Conservation (phyloP, 2,113 vertebrate genomes). For the Tragelaphus buxtoni region DNA sequence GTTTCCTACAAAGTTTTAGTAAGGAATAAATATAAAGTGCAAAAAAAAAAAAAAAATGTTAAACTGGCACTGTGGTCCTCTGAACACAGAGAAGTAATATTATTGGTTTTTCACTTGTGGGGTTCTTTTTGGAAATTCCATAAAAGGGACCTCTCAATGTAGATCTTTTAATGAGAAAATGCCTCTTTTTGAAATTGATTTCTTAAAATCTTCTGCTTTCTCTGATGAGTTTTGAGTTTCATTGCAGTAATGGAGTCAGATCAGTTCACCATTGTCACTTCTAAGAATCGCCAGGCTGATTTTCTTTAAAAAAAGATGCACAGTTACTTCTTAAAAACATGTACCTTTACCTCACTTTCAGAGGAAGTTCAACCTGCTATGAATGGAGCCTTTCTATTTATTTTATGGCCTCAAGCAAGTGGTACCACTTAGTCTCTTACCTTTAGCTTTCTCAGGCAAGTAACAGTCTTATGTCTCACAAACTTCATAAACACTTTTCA, state of each 20-base stretch:
- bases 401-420: not conserved
- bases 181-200: not conserved
- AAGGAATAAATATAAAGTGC: not conserved
- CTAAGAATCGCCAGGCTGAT: not conserved
- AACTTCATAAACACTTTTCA: not conserved
- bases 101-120: not conserved
- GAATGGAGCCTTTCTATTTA: not conserved
- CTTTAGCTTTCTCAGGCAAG: not conserved
- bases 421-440: not conserved
- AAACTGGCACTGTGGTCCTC: not conserved
- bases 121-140: not conserved
- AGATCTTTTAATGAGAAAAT: conserved; percentile 14
- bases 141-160: not conserved
- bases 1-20: not conserved
- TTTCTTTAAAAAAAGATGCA: not conserved
- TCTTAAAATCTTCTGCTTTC: not conserved
- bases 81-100: not conserved
- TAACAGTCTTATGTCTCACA: not conserved
- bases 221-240: not conserved
- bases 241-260: not conserved
- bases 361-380: not conserved
- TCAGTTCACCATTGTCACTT: not conserved
- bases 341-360: not conserved
- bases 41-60: not conserved
- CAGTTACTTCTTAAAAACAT: not conserved